phyloP scores from a whole-genome alignment of 1,140 invertebrate genomes.

The Hycleus cichorii region DNA sequence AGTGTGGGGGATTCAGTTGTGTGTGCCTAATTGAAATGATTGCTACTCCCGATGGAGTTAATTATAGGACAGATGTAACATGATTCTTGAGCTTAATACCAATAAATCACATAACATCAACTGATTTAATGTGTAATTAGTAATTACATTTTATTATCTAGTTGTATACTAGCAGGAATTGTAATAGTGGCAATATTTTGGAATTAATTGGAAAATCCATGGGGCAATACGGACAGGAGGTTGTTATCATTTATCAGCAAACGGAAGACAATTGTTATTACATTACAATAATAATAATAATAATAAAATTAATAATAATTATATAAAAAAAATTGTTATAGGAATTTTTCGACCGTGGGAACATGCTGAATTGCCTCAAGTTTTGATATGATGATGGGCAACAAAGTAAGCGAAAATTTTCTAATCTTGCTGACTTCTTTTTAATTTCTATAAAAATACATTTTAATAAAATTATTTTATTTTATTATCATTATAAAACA shows the following conservation, averaged over 20 bases:
- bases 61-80: conserved; percentile 38
- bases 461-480: too few relatives aligned
- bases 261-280: too few relatives aligned
- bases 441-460: too few relatives aligned
- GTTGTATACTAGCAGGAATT: not conserved
- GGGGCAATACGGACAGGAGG: too few relatives aligned
- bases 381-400: not conserved
- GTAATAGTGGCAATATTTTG: too few relatives aligned
- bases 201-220: too few relatives aligned
- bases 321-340: too few relatives aligned
- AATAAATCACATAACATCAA: conserved; percentile 30
- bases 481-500: too few relatives aligned
- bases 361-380: conserved; percentile 9
- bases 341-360: conserved; percentile 7
- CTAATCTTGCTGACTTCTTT: conserved; percentile 9
- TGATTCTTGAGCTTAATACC: conserved; percentile 23
- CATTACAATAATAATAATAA: too few relatives aligned
- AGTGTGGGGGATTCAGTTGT: too few relatives aligned
- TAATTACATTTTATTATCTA: conserved; percentile 26
- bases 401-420: conserved; percentile 7
- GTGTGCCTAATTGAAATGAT: conserved; percentile 34
- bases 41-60: conserved; percentile 36
- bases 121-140: conserved; percentile 34
- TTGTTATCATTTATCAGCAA: too few relatives aligned
- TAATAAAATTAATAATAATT: too few relatives aligned